Base-by-base conservation (phyloP, 2,888 invertebrate species). In the Malthinus seriepunctatus region DNA sequence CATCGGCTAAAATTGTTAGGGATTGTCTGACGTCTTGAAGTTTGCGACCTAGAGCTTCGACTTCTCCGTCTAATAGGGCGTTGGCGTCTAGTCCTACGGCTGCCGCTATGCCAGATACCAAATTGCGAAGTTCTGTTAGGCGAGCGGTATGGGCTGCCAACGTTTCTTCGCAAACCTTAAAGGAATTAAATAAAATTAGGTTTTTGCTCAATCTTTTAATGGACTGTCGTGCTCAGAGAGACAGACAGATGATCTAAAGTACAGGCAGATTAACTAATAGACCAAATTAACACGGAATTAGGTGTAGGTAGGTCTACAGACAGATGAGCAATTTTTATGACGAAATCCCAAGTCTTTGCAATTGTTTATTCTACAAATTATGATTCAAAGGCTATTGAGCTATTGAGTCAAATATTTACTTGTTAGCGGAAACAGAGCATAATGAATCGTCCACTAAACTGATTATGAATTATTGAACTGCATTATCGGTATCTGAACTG, bases 11-110 rank as follows among this genome's bases (percentile, higher is more conserved):
- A 2, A 84, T 84, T 46, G 88, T 88, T 6, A 92, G 85, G 0
- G 90, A 86, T 60, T 90, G 87, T 14, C 88, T 85, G 32, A 91
- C 90, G 71, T 91, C 87, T 74, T 90, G 88, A 62, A 93, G 82
- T 32, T 88, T 83, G 57, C 86, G 83, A 38, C 90, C 90, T 50
- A 93, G 78, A 0, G 89, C 88, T 69, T 91, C 90, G 8, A 92
- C 86, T 76, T 93, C 92, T 23, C 88, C 87, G 62, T 89, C 88
- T 58, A 92, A 80, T 1, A 91, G 84, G 3, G 86, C 83, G 31
- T 88, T 87, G 8, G 84, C 84, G 71, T 88, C 87, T 64, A 88
- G 76, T 9, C 91, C 91, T 8, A 93, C 90, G 72, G 90, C 90
- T 15, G 87, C 84, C 0, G 91, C 90, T 53, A 93, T 91, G 66